Percentiles rank a stretch among this genome's conserved stretches.
Conservation (phyloP, 2,797 vertebrate genomes). For the Hypotaenidia philippensis region DNA sequence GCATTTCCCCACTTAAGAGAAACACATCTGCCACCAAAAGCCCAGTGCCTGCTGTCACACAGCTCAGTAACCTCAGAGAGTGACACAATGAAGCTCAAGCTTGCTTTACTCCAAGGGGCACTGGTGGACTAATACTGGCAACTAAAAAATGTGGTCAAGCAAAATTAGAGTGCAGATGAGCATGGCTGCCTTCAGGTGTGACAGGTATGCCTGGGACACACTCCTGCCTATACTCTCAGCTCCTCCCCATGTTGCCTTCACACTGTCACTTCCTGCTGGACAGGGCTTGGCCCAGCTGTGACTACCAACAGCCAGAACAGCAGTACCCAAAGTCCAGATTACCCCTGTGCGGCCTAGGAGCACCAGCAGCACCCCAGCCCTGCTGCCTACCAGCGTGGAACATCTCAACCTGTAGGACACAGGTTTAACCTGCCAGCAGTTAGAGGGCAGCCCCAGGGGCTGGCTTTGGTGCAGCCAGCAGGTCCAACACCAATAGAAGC, state of each 20-base stretch:
- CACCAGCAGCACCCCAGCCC: neutral
- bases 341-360: fast-evolving
- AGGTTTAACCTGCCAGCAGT: no score
- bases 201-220: no score
- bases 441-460: no score
- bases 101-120: neutral
- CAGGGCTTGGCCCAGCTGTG: fast-evolving
- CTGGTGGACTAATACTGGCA: no score
- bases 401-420: no score
- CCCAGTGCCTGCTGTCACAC: fast-evolving
- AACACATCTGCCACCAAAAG: neutral
- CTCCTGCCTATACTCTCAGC: fast-evolving
- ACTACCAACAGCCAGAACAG: no score
- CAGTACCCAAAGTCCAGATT: no score
- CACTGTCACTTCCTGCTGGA: neutral
- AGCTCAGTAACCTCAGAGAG: neutral
- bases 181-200: neutral
- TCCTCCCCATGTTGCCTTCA: no score
- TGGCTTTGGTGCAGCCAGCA: neutral
- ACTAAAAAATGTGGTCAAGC: neutral
- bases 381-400: fast-evolving
- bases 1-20: neutral
- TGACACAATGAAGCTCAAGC: no score
- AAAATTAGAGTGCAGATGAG: neutral
- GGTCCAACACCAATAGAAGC: fast-evolving